A percentile compares a stretch with the other conserved stretches of the same genome.
Conservation (phyloP, 2,888 invertebrate species). For the Coenonympha glycerion region DNA sequence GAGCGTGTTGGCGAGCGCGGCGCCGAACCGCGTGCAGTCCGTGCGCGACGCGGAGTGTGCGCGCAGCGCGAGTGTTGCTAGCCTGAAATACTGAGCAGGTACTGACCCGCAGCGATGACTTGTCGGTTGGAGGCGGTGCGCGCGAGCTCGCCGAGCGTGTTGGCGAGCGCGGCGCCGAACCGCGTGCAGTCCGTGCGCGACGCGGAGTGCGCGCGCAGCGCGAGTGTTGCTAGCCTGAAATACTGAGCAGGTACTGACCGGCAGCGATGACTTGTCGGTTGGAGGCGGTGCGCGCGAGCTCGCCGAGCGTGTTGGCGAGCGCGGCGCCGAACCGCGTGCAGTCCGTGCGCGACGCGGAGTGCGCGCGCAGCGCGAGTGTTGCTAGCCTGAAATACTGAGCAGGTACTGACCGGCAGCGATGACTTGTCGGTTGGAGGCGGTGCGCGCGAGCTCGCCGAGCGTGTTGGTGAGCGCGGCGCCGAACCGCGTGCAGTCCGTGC, state of each 20-base stretch:
- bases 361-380: conserved; percentile 58
- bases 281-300: conserved; percentile 61
- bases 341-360: conserved; percentile 54
- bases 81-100: too few relatives aligned
- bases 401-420: too few relatives aligned
- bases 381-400: conserved; percentile 61
- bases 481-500: too few relatives aligned
- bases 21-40: too few relatives aligned
- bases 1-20: too few relatives aligned
- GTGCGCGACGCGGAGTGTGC: too few relatives aligned
- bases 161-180: conserved; percentile 59
- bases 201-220: conserved; percentile 57
- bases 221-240: conserved; percentile 57
- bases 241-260: too few relatives aligned
- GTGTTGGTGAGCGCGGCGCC: too few relatives aligned
- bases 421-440: too few relatives aligned
- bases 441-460: too few relatives aligned
- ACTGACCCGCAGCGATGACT: conserved; percentile 40
- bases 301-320: conserved; percentile 65
- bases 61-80: too few relatives aligned
- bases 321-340: conserved; percentile 56
- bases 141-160: conserved; percentile 65
- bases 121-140: conserved; percentile 57
- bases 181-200: conserved; percentile 56
- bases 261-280: conserved; percentile 44